phyloP scores from a whole-genome alignment of 2,797 vertebrate genomes.

The Enteromius anoplus region DNA sequence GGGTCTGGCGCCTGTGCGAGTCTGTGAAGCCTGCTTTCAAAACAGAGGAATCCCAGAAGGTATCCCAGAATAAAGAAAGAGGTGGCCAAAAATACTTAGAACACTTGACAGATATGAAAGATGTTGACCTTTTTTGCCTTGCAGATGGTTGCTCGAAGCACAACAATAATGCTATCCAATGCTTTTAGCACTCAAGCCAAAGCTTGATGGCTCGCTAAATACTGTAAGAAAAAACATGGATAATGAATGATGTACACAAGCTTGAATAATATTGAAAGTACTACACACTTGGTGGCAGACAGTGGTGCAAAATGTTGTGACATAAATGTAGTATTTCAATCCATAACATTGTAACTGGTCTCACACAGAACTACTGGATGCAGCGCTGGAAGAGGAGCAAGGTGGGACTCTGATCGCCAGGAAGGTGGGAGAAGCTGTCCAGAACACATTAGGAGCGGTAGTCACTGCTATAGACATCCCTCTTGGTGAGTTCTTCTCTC shows the following conservation, averaged over 20 bases:
- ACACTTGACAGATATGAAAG: neutral
- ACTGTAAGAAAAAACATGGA: neutral
- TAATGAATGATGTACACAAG: neutral
- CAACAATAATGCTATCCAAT: neutral
- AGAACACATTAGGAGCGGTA: constrained; percentile 95
- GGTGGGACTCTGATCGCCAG: constrained; percentile 93
- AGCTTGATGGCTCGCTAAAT: neutral
- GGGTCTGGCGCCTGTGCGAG: constrained; percentile 91
- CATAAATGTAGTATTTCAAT: neutral
- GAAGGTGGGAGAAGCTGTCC: constrained; percentile 96
- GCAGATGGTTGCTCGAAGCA: neutral
- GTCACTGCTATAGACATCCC: constrained; percentile 98
- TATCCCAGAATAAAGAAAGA: constrained; percentile 34
- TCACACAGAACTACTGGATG: constrained; percentile 76
- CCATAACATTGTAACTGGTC: neutral
- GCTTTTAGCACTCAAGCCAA: no score
- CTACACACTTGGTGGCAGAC: neutral
- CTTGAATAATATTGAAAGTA: neutral
- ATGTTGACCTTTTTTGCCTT: neutral
- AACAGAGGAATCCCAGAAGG: constrained; percentile 76
- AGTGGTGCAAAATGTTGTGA: neutral
- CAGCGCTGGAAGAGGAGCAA: constrained; percentile 88
- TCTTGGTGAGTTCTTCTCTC: constrained; percentile 77
- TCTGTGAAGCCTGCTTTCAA: constrained; percentile 91
- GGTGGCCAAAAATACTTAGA: neutral